Evolutionary conservation across 2,888 invertebrate species (phyloP).

Genomic region (Yponomeuta evonymella): DNA sequence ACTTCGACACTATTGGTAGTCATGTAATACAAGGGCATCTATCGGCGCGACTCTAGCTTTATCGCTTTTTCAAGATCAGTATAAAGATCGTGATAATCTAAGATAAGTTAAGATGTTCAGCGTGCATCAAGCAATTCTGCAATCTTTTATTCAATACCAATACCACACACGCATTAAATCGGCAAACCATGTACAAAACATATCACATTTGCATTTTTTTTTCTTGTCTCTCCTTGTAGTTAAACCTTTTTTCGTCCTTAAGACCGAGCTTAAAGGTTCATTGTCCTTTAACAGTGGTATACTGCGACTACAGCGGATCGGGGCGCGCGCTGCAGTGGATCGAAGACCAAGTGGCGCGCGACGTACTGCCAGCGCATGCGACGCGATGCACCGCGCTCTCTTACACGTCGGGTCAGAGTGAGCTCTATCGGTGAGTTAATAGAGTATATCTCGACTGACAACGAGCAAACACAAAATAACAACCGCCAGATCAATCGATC

Average conservation of each 20-base stretch:
- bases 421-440: slow-evolving; percentile 83
- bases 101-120: too few species aligned
- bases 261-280: neutral
- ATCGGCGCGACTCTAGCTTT: too few species aligned
- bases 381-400: slow-evolving; percentile 85
- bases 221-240: neutral
- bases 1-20: too few species aligned
- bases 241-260: neutral
- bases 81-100: too few species aligned
- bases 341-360: slow-evolving; percentile 86
- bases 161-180: too few species aligned
- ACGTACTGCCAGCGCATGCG: slow-evolving; percentile 89
- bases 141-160: too few species aligned
- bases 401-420: slow-evolving; percentile 90
- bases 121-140: too few species aligned
- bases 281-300: slow-evolving; percentile 71
- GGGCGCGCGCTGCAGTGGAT: slow-evolving; percentile 89
- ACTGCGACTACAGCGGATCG: slow-evolving; percentile 89
- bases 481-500: too few species aligned
- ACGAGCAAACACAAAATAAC: neutral
- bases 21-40: too few species aligned
- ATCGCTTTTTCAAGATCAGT: too few species aligned
- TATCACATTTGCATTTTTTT: too few species aligned
- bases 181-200: too few species aligned
- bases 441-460: neutral